These are phyloP conservation scores for Lineus longissimus DNA, from an alignment of 1,140 invertebrate species.

Conservation along the genomic window DNA sequence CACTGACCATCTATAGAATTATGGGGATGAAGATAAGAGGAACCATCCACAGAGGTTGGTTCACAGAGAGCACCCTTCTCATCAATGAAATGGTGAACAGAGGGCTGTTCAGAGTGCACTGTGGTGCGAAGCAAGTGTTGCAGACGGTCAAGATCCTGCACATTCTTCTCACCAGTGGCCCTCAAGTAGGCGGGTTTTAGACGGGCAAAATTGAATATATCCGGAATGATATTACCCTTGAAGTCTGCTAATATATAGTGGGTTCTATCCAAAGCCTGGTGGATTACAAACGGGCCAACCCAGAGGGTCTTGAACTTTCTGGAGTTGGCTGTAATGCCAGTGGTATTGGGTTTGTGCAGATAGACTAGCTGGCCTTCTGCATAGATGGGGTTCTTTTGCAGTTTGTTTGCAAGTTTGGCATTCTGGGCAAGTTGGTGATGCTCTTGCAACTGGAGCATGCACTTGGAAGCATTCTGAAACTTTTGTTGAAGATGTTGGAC, in stretches of 20 bases:
- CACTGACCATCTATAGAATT: too few relatives aligned
- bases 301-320: neutral
- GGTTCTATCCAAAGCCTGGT: neutral
- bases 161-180: neutral
- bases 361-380: neutral
- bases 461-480: neutral
- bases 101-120: too few relatives aligned
- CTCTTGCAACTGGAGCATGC: neutral
- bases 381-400: neutral
- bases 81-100: too few relatives aligned
- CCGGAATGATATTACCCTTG: neutral
- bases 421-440: neutral
- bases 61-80: too few relatives aligned
- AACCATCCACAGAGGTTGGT: too few relatives aligned
- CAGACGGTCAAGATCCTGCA: neutral
- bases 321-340: neutral
- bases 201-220: conserved; percentile 4
- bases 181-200: neutral
- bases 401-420: neutral
- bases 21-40: too few relatives aligned
- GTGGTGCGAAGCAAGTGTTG: neutral
- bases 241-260: neutral
- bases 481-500: neutral
- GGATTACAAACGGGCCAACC: neutral
- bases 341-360: neutral